Evolutionary conservation across 2,113 vertebrate species (phyloP).

Genomic region (Carollia perspicillata): DNA sequence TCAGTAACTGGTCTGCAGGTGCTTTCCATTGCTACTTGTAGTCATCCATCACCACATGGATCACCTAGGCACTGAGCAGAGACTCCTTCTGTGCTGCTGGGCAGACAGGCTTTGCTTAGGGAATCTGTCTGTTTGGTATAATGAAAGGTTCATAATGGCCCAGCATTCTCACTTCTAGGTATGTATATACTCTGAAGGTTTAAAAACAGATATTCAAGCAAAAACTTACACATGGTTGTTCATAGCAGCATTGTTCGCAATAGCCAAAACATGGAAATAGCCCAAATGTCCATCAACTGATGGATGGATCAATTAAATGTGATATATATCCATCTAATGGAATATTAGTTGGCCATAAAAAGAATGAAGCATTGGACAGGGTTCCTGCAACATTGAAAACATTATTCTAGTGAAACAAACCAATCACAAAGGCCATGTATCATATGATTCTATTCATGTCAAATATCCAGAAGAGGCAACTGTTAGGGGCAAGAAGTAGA

Average conservation of each 20-base stretch:
- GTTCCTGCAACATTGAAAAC: neutral
- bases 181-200: neutral
- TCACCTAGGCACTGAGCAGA: neutral
- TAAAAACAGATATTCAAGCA: constrained; percentile 14
- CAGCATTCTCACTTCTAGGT: neutral
- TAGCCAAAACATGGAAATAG: neutral
- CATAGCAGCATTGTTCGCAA: neutral
- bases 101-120: neutral
- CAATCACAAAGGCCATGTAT: neutral
- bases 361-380: neutral
- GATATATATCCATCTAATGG: neutral
- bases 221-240: neutral
- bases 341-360: constrained; percentile 6
- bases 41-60: neutral
- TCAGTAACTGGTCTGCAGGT: neutral
- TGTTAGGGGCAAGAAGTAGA: neutral
- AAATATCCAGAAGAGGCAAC: neutral
- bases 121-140: neutral
- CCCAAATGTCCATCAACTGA: neutral
- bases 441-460: neutral
- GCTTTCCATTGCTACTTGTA: neutral
- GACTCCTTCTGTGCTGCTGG: neutral
- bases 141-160: neutral
- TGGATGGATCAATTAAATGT: neutral
- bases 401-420: neutral